Base-by-base conservation (phyloP, 2,113 vertebrate genomes). In the Otis tarda region DNA sequence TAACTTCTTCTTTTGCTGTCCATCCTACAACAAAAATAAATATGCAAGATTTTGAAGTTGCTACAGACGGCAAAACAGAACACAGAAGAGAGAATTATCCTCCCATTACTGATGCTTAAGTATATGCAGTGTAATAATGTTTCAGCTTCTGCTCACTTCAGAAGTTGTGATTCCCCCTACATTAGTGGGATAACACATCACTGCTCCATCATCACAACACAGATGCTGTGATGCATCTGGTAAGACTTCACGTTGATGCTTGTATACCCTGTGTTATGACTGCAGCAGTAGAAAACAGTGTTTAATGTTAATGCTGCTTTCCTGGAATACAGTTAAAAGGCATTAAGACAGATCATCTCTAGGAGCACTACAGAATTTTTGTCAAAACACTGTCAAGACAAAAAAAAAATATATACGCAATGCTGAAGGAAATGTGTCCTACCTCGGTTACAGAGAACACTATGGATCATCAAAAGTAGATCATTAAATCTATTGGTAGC, bases 211-310 rank as follows among this genome's bases (percentile, higher is more conserved):
- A 0, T 60, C 80, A 94, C 89, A 94, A 89, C 76, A 92, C 86
- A 96, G 93, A 92, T 81, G 92, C 73, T 87, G 68, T 56, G 86
- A 68, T 94, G 50, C 92, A 92, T 93, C 80, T 95, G 95, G 68
- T 78, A 93, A 90, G 86, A 39, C 37, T 89, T 96, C 80, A 76
- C 1, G 0, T 0, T 83, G 89, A 75, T 2, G 23, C 65, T 55
- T 91, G 83, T 87, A 94, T 91, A 86, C 37, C 67, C 61, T 6
- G 2, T 87, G 91, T 93, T 95, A 87, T 77, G 91, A 96, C 55
- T 97, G 80, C 87, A 91, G 84, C 63, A 83, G 45, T 5, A 92
- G 80, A 49, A 92, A 97, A 88, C 88, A 68, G 89, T 80, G 70
- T 73, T 95, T 79, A 83, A 65, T 69, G 93, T 30, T 91, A 95